Evolutionary conservation across 2,797 vertebrate genomes (phyloP).

Genomic region (Crocodylus rhombifer): DNA sequence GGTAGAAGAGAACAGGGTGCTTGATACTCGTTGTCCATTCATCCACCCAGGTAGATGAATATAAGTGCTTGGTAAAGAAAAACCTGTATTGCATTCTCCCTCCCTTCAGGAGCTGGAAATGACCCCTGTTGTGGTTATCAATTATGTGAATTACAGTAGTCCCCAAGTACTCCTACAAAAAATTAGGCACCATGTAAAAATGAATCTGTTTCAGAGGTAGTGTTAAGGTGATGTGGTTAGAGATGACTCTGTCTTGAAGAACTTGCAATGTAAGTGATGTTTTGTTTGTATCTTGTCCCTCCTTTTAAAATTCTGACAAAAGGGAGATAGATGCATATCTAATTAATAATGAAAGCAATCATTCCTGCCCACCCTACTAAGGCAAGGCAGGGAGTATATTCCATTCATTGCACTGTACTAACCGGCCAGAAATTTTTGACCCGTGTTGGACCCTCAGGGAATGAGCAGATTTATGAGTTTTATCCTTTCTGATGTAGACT

Average conservation of each 20-base stretch:
- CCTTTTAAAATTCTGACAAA: background rate
- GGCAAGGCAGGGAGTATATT: background rate
- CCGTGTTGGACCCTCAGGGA: background rate
- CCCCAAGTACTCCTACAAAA: background rate
- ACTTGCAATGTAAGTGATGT: background rate
- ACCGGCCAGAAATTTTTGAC: constrained; percentile 17
- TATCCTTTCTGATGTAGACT: constrained; percentile 14
- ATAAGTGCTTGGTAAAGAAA: too few species aligned
- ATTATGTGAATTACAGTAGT: background rate
- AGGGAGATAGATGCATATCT: background rate
- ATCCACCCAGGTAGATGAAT: too few species aligned
- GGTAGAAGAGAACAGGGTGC: too few species aligned
- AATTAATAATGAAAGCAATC: constrained; percentile 4
- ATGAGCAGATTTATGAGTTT: background rate
- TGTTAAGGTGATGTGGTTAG: background rate
- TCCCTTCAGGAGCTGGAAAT: too few species aligned
- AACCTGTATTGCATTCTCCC: too few species aligned
- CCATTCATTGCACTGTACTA: background rate
- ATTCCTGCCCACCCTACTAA: background rate
- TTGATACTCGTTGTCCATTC: too few species aligned
- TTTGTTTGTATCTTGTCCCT: background rate
- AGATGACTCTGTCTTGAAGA: background rate
- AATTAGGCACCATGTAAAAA: background rate
- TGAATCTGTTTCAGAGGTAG: too few species aligned
- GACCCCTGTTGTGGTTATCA: too few species aligned